phyloP scores from a whole-genome alignment of 2,888 invertebrate species.

The Aphidoletes aphidimyza region DNA sequence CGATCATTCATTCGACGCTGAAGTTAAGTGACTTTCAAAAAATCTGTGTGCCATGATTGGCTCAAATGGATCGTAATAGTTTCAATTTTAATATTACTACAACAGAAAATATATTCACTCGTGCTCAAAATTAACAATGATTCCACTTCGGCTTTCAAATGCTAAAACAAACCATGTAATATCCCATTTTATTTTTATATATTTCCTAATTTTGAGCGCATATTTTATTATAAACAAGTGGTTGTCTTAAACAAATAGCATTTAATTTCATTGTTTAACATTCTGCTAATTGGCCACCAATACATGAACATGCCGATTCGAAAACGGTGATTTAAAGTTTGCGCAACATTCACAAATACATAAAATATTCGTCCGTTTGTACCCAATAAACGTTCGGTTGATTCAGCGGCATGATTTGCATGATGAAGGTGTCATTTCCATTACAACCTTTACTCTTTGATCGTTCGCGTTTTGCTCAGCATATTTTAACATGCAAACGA shows the following conservation, averaged over 20 bases:
- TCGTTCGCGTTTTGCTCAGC: background rate
- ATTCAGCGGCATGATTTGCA: background rate
- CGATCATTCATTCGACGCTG: too few species aligned
- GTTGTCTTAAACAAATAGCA: background rate
- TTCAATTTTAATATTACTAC: too few species aligned
- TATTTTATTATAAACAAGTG: conserved; percentile 7
- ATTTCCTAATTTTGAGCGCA: background rate
- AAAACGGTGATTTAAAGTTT: too few species aligned
- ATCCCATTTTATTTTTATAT: background rate
- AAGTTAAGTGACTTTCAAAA: too few species aligned
- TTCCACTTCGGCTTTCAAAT: background rate
- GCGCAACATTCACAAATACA: too few species aligned
- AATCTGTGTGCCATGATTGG: too few species aligned
- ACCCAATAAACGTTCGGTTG: too few species aligned
- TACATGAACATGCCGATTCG: too few species aligned
- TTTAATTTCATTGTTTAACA: conserved; percentile 39
- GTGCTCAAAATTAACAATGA: too few species aligned
- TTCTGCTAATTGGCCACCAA: conserved; percentile 2
- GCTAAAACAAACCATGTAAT: background rate
- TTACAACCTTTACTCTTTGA: background rate
- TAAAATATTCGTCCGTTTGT: too few species aligned
- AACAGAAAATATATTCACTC: too few species aligned
- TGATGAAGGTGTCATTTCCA: background rate
- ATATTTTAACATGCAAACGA: background rate
- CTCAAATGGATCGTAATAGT: too few species aligned